Percentiles rank a stretch among this genome's conserved stretches.
Evolutionary conservation across 2,113 vertebrate genomes (phyloP).

Genomic region (Nansenia antarctica): DNA sequence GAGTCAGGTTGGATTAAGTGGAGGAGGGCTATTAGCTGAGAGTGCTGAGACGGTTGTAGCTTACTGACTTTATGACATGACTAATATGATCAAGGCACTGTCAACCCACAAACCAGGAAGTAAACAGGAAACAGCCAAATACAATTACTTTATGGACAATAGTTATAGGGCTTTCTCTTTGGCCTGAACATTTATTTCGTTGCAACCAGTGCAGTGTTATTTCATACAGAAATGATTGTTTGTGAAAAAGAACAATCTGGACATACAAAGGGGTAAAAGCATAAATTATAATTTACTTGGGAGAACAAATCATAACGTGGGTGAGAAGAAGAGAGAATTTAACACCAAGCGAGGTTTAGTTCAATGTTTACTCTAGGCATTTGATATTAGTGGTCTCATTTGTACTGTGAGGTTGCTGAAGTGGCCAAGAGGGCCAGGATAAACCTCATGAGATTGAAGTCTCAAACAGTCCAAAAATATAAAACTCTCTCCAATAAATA

Average conservation of each 20-base stretch:
- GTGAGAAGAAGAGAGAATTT: background rate
- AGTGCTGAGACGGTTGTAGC: background rate
- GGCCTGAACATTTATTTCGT: background rate
- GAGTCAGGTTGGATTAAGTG: slow-evolving; percentile 16
- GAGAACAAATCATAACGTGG: background rate
- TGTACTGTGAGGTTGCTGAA: background rate
- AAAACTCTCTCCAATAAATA: background rate
- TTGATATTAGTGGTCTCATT: background rate
- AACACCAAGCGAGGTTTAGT: background rate
- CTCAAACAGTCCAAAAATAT: slow-evolving; percentile 11
- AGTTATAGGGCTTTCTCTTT: background rate
- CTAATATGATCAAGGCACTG: background rate
- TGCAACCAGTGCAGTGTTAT: too few relatives aligned
- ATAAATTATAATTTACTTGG: background rate
- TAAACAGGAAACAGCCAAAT: background rate
- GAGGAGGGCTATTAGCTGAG: slow-evolving; percentile 16
- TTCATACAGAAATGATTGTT: too few relatives aligned
- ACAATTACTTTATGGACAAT: background rate
- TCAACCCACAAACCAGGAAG: background rate
- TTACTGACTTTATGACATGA: background rate
- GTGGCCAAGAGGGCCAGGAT: background rate
- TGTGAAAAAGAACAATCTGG: too few relatives aligned
- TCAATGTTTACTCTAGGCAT: background rate
- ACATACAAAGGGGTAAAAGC: too few relatives aligned
- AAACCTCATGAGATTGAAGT: background rate